phyloP scores from a whole-genome alignment of 2,797 vertebrate genomes.

The Micromesistius poutassou region DNA sequence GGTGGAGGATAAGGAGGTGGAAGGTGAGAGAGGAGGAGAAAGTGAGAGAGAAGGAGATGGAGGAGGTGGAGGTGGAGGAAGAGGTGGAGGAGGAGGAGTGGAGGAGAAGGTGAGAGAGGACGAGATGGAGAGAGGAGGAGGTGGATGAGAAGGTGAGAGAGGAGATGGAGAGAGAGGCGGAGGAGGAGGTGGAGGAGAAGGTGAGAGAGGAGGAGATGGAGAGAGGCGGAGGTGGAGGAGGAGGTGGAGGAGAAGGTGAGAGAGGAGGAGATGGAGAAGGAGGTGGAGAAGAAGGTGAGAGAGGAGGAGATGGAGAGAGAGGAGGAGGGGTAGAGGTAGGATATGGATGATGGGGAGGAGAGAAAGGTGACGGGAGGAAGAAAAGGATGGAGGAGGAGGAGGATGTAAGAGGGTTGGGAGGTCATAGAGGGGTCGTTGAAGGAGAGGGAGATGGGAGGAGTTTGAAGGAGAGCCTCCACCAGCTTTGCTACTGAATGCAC shows the following conservation, averaged over 20 bases:
- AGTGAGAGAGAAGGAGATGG: constrained; percentile 18
- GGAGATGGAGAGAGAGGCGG: constrained; percentile 24
- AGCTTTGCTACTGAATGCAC: too few species aligned
- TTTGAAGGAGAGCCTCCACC: too few species aligned
- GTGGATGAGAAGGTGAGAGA: background rate
- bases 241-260: background rate
- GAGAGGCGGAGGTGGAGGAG: constrained; percentile 12
- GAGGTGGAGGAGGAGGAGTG: constrained; percentile 30
- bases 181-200: constrained; percentile 8
- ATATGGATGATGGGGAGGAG: too few species aligned
- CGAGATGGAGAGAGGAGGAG: constrained; percentile 27
- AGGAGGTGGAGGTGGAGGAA: constrained; percentile 16
- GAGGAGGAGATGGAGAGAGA: too few species aligned
- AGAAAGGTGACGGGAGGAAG: too few species aligned
- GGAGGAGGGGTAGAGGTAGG: too few species aligned
- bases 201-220: constrained; percentile 24
- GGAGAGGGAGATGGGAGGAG: too few species aligned
- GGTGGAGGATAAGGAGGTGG: too few species aligned
- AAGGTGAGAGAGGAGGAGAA: constrained; percentile 23
- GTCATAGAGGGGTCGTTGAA: too few species aligned
- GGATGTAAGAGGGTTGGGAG: too few species aligned
- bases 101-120: constrained; percentile 4
- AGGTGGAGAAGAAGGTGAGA: constrained; percentile 12
- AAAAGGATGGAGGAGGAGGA: too few species aligned
- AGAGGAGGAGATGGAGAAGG: background rate